These are phyloP conservation scores for Agonopterix subpropinquella DNA, from an alignment of 2,888 invertebrate genomes.

Conservation along the genomic window DNA sequence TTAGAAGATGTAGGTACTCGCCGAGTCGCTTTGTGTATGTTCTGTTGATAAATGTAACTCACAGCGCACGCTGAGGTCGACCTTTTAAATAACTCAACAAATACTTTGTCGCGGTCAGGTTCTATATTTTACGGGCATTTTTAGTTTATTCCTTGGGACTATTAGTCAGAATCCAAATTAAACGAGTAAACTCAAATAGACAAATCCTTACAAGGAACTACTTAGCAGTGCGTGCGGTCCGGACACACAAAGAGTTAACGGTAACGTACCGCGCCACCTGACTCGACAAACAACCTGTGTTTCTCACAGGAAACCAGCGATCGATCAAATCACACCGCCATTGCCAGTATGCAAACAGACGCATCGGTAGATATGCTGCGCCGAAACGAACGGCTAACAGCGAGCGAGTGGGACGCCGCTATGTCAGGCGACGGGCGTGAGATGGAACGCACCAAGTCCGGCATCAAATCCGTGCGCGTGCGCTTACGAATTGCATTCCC, in stretches of 20 bases:
- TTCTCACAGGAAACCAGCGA: constrained; percentile 66
- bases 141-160: too few relatives aligned
- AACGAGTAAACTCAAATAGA: constrained; percentile 11
- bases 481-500: constrained; percentile 70
- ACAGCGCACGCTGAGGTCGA: not conserved
- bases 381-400: constrained; percentile 34
- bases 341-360: constrained; percentile 60
- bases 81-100: too few relatives aligned
- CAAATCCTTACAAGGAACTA: constrained; percentile 15
- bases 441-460: constrained; percentile 54
- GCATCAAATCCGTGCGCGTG: constrained; percentile 59
- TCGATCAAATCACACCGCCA: constrained; percentile 63
- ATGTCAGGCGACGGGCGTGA: constrained; percentile 34
- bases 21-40: constrained; percentile 10
- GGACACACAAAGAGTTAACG: constrained; percentile 46
- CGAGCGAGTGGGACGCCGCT: constrained; percentile 43
- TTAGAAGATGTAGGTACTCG: constrained; percentile 20
- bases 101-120: too few relatives aligned
- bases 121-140: too few relatives aligned
- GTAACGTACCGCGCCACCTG: constrained; percentile 53
- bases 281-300: constrained; percentile 61
- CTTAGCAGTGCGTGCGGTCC: constrained; percentile 34
- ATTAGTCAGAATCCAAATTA: not conserved
- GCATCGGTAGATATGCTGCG: constrained; percentile 48
- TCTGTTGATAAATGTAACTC: not conserved